Conservation (phyloP, 92 coral and sea anemone genomes). For the Siderastrea siderea region DNA sequence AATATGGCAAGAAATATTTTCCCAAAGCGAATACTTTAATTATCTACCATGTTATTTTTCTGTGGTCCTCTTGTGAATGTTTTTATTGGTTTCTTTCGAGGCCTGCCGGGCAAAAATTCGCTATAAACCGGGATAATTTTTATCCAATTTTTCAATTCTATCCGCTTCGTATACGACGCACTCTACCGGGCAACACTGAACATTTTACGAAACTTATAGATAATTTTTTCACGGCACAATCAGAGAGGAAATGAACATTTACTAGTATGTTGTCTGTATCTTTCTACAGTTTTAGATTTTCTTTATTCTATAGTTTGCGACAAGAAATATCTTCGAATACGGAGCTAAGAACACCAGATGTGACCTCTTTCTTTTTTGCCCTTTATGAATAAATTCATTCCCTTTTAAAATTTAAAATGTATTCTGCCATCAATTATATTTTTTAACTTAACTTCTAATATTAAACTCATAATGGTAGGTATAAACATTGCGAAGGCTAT, state of each 20-base stretch:
- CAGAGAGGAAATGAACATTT: conserved; percentile 4
- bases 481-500: not conserved
- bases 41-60: not conserved
- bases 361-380: not conserved
- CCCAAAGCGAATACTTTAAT: not conserved
- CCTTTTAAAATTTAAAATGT: conserved; percentile 22
- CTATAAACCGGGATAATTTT: not conserved
- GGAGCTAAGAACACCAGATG: conserved; percentile 51
- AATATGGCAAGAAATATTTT: not conserved
- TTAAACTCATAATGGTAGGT: not conserved
- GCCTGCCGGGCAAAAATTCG: conserved; percentile 7
- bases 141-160: conserved; percentile 28
- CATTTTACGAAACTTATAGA: conserved; percentile 13
- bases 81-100: conserved; percentile 22
- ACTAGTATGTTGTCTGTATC: conserved; percentile 6
- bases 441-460: conserved; percentile 2
- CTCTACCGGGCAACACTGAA: not conserved
- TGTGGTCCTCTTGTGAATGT: not conserved
- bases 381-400: conserved; percentile 15
- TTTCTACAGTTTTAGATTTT: not conserved
- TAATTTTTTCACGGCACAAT: not conserved
- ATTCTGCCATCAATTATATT: conserved; percentile 26
- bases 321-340: conserved; percentile 1
- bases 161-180: not conserved
- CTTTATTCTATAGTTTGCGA: not conserved